Conservation (phyloP, 2,113 vertebrate genomes). For the Tautogolabrus adspersus region DNA sequence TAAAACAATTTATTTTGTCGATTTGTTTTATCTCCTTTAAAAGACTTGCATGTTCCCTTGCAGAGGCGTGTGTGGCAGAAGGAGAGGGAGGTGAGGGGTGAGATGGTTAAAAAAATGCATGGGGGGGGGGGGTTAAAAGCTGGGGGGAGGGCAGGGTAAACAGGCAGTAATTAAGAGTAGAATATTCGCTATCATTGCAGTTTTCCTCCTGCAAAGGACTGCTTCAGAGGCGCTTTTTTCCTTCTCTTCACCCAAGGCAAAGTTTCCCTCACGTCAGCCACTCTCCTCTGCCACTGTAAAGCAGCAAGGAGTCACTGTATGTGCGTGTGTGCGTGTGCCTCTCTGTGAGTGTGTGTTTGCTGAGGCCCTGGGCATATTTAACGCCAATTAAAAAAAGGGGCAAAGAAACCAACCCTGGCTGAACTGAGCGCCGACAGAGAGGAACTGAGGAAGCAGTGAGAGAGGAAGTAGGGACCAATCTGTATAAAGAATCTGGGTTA, state of each 20-base stretch:
- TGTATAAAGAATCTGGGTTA: constrained; percentile 51
- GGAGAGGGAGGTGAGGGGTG: constrained; percentile 36
- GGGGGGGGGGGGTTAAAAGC: constrained; percentile 46
- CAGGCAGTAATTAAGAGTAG: constrained; percentile 82
- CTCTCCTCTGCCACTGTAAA: constrained; percentile 64
- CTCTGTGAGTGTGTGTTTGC: constrained; percentile 26
- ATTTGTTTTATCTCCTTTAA: constrained; percentile 20
- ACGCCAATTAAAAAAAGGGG: constrained; percentile 81
- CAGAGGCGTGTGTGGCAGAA: constrained; percentile 7
- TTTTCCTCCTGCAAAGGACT: constrained; percentile 75
- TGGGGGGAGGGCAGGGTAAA: constrained; percentile 77
- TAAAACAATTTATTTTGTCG: constrained; percentile 9
- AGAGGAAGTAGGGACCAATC: constrained; percentile 49
- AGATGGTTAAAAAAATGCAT: constrained; percentile 19
- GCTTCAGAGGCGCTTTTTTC: constrained; percentile 71
- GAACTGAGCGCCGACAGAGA: constrained; percentile 68
- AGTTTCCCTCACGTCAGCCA: constrained; percentile 72
- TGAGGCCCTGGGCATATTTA: constrained; percentile 78
- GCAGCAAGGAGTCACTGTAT: constrained; percentile 51
- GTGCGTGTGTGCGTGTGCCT: constrained; percentile 35
- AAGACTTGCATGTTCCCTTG: constrained; percentile 44
- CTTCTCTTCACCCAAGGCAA: constrained; percentile 55
- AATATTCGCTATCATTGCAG: constrained; percentile 82
- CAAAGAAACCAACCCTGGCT: constrained; percentile 66
- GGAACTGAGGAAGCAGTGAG: constrained; percentile 60